Evolutionary conservation across 2,797 vertebrate genomes (phyloP), one percentile per base, ranked within the genome.

Genomic region (Pterois miles): DNA sequence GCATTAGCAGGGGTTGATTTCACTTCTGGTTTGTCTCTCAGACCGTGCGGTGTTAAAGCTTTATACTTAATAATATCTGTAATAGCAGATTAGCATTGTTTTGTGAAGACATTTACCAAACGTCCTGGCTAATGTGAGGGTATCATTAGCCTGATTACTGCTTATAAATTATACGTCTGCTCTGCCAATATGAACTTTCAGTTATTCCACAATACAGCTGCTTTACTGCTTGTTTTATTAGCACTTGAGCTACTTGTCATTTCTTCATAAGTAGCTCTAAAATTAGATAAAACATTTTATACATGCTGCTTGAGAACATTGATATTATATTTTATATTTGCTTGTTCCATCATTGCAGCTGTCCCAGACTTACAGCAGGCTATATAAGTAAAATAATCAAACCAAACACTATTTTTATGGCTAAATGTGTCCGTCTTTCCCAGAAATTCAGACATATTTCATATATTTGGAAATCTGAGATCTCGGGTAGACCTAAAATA

Each of bases 1-100:
- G 74, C 66, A 81, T 89, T 84, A 88, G 74, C 50, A 25, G 53
- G 64, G 68, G 13, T 62, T 71, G 80, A 89, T 88, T 94, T 87
- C 78, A 86, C 81, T 74, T 88, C 84, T 92, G 90, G 71, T 88
- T 91, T 89, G 86, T 87, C 76, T 92, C 89, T 90, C 75, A 63
- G 74, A 71, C 71, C 72, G 65, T 74, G 74, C 59, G 76, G 77
- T 67, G 75, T 82, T 74, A 83, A 71, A 46, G 65, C 65, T 68
- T 50, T 71, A 53, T 64, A 53, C 74, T 84, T 86, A 78, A 83
- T 83, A 85, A 77, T 81, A 75, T 59, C 84, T 80, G 33, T 84
- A 88, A 87, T 70, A 52, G 71, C 73, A 74, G 75, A 91, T 93
- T 86, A 81, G 48, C 65, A 56, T 71, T 65, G 33, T 50, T 77